Evolutionary conservation across 92 coral and sea anemone genomes (phyloP).

Genomic region (Porites lobata): DNA sequence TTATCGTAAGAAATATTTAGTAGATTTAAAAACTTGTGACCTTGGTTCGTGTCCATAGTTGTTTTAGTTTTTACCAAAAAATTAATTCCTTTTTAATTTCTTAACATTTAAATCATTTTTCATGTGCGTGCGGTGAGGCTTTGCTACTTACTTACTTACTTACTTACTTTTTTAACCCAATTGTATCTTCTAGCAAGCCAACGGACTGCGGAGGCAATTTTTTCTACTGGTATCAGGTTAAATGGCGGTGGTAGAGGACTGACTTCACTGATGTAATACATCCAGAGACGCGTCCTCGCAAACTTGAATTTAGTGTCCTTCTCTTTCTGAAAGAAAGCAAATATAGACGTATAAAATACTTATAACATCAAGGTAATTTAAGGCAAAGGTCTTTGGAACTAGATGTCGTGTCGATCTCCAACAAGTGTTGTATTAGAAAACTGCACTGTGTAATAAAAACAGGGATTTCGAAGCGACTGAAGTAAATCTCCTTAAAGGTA

Average conservation of each 20-base stretch:
- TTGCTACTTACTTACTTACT: too few relatives aligned
- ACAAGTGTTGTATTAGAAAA: too few relatives aligned
- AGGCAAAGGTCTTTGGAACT: background rate
- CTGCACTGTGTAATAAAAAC: too few relatives aligned
- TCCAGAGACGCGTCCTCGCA: slow-evolving; percentile 85
- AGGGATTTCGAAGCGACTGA: too few relatives aligned
- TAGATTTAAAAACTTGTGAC: too few relatives aligned
- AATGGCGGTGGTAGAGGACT: slow-evolving; percentile 83
- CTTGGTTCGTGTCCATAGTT: too few relatives aligned
- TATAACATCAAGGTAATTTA: background rate
- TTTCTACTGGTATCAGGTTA: slow-evolving; percentile 79
- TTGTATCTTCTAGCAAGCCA: slow-evolving; percentile 26
- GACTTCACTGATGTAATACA: slow-evolving; percentile 87
- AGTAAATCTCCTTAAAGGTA: too few relatives aligned
- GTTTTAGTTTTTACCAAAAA: too few relatives aligned
- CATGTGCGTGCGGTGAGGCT: background rate
- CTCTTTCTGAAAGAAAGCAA: slow-evolving; percentile 62
- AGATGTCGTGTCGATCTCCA: too few relatives aligned
- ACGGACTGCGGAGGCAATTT: background rate
- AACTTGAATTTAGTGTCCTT: slow-evolving; percentile 85
- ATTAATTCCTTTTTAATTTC: too few relatives aligned
- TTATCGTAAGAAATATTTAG: too few relatives aligned
- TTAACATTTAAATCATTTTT: too few relatives aligned
- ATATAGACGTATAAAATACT: background rate
- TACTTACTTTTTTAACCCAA: slow-evolving; percentile 18